A percentile compares a stretch with the other conserved stretches of the same genome.
phyloP scores from a whole-genome alignment of 2,113 vertebrate genomes.

The Cinclus mexicanus region DNA sequence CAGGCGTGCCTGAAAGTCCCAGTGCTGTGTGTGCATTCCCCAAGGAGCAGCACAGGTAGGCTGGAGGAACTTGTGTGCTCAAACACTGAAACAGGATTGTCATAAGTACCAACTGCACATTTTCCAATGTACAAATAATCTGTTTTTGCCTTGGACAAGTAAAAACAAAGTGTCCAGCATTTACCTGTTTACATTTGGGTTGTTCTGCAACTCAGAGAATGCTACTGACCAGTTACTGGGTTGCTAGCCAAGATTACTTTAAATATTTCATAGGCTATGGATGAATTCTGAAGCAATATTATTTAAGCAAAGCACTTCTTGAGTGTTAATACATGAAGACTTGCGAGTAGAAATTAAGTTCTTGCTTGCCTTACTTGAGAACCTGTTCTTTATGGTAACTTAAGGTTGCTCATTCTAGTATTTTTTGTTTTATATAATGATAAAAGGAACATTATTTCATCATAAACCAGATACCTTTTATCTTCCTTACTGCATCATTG shows the following conservation, averaged over 20 bases:
- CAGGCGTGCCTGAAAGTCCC: background rate
- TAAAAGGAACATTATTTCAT: background rate
- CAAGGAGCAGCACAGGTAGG: rapidly evolving
- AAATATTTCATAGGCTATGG: background rate
- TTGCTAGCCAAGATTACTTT: background rate
- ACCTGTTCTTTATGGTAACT: background rate
- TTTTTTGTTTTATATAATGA: background rate
- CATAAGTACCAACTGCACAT: background rate
- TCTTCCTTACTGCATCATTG: background rate
- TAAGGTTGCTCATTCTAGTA: background rate
- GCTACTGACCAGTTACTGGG: background rate
- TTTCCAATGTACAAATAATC: background rate
- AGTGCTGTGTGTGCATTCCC: background rate
- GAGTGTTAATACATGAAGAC: background rate
- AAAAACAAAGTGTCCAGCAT: background rate
- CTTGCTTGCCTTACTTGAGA: background rate
- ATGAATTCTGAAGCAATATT: background rate
- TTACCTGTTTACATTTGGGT: background rate
- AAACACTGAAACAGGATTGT: background rate
- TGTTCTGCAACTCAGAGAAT: background rate
- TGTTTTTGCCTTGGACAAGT: background rate
- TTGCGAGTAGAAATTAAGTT: background rate
- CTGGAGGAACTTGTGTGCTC: background rate
- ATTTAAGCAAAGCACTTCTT: background rate
- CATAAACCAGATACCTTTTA: background rate